These are phyloP conservation scores for Ceratina calcarata DNA, from an alignment of 1,140 invertebrate species.

Conservation along the genomic window DNA sequence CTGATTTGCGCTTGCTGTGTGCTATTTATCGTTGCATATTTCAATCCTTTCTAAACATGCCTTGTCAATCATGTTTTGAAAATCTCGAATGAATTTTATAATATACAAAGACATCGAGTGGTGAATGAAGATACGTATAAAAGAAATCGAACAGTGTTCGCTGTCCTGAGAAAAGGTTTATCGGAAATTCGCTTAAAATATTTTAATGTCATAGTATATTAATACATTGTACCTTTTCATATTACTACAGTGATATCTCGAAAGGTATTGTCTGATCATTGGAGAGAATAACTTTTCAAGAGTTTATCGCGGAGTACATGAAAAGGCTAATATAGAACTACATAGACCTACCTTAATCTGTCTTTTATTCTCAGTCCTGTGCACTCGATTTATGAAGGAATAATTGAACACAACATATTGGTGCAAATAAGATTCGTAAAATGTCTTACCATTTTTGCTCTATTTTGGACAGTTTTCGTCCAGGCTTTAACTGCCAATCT, in stretches of 20 bases:
- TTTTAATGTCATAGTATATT: conserved; percentile 45
- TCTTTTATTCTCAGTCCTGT: conserved; percentile 41
- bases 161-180: conserved; percentile 30
- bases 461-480: conserved; percentile 68
- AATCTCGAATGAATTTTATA: conserved; percentile 42
- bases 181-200: conserved; percentile 49
- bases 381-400: conserved; percentile 33
- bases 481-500: conserved; percentile 72
- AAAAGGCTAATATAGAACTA: conserved; percentile 37
- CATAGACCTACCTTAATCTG: conserved; percentile 29
- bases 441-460: conserved; percentile 50
- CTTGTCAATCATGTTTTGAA: conserved; percentile 46
- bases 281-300: conserved; percentile 19
- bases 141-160: conserved; percentile 29
- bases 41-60: conserved; percentile 49
- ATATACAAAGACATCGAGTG: conserved; percentile 17
- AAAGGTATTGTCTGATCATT: conserved; percentile 14
- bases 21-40: conserved; percentile 47
- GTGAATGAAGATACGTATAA: background rate
- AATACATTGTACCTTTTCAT: conserved; percentile 25
- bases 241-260: conserved; percentile 19
- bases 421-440: conserved; percentile 45
- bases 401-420: conserved; percentile 36
- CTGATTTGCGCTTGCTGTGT: conserved; percentile 59
- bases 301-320: conserved; percentile 26